A percentile compares a stretch with the other conserved stretches of the same genome.
These are phyloP conservation scores for Drosophila macrothrix DNA, from an alignment of 2,888 invertebrate genomes.

Conservation along the genomic window DNA sequence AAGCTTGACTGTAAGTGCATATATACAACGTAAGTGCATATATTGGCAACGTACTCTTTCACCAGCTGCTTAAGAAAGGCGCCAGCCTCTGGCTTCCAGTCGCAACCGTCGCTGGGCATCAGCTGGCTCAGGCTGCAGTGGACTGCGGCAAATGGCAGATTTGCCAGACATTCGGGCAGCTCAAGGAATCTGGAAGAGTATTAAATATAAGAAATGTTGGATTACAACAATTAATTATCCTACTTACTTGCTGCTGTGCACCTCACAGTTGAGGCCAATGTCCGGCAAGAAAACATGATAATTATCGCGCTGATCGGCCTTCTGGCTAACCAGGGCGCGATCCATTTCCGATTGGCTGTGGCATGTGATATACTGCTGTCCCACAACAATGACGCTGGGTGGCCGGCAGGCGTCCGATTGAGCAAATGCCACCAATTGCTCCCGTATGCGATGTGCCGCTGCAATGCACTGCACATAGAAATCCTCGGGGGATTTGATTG, in stretches of 20 bases:
- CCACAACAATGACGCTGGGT: constrained; percentile 81
- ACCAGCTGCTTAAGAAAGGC: constrained; percentile 87
- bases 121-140: constrained; percentile 88
- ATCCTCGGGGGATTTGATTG: constrained; percentile 87
- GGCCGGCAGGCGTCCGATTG: constrained; percentile 30
- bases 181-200: constrained; percentile 85
- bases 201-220: neutral
- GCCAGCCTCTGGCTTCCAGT: constrained; percentile 87
- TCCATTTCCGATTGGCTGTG: constrained; percentile 85
- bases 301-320: constrained; percentile 72
- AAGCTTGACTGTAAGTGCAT: neutral
- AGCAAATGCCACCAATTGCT: constrained; percentile 58
- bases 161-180: constrained; percentile 85
- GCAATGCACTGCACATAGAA: constrained; percentile 86
- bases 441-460: constrained; percentile 35
- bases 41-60: constrained; percentile 86
- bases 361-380: constrained; percentile 88
- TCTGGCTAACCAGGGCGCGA: constrained; percentile 81
- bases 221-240: neutral
- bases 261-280: constrained; percentile 87
- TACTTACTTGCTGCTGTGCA: constrained; percentile 67
- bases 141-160: constrained; percentile 86
- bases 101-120: constrained; percentile 86
- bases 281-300: constrained; percentile 88
- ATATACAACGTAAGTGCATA: neutral